phyloP scores from a whole-genome alignment of 2,888 invertebrate species.

The Gymnosoma rotundatum region DNA sequence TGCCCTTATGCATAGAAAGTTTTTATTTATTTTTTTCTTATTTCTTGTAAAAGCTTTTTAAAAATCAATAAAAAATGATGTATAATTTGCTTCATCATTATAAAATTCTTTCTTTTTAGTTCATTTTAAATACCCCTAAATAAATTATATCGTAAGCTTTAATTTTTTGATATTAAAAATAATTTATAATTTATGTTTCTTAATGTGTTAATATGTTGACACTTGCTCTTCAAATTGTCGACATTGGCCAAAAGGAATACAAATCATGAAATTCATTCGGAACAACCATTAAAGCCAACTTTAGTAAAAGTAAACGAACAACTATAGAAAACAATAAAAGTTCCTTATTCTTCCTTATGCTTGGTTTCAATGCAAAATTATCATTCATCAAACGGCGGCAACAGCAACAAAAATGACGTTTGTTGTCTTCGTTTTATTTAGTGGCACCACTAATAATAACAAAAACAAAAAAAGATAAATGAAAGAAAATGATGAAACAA shows the following conservation, averaged over 20 bases:
- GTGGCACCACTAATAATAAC: not conserved
- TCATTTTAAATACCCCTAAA: no score
- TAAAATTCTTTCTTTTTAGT: no score
- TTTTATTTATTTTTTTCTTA: no score
- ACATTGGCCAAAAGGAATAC: conserved; percentile 54
- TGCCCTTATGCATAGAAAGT: no score
- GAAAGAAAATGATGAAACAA: conserved; percentile 29
- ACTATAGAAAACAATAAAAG: not conserved
- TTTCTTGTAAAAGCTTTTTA: no score
- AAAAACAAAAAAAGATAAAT: not conserved
- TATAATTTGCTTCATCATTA: no score
- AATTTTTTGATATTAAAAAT: no score
- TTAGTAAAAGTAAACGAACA: no score
- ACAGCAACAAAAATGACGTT: conserved; percentile 29
- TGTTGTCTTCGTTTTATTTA: conserved; percentile 20
- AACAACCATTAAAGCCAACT: no score
- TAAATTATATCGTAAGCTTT: no score
- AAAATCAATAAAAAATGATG: no score
- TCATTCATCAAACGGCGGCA: conserved; percentile 57
- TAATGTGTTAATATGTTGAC: conserved; percentile 63
- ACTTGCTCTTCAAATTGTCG: conserved; percentile 54
- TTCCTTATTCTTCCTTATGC: conserved; percentile 48
- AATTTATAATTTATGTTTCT: conserved; percentile 15
- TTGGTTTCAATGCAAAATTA: conserved; percentile 54
- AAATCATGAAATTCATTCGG: conserved; percentile 51